Conservation (phyloP, 2,113 vertebrate species). For the Osmerus eperlanus region DNA sequence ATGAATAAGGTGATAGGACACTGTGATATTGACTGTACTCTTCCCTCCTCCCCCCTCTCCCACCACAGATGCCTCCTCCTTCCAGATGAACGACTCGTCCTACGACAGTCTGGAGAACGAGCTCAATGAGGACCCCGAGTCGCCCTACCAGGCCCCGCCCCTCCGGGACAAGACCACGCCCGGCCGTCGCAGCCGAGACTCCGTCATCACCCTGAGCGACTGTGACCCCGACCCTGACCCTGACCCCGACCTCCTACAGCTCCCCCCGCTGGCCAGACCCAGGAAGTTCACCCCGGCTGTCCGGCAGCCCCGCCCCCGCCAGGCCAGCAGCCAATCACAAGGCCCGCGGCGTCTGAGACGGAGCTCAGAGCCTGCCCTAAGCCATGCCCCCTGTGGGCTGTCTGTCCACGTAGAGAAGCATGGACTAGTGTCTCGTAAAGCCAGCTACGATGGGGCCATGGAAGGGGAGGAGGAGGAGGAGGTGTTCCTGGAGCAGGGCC, state of each 20-base stretch:
- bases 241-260: constrained; percentile 28
- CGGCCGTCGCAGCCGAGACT: constrained; percentile 86
- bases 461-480: constrained; percentile 60
- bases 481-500: constrained; percentile 67
- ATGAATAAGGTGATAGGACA: background rate
- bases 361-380: constrained; percentile 80
- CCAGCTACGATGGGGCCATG: constrained; percentile 79
- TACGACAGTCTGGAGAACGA: constrained; percentile 94
- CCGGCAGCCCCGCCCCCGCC: constrained; percentile 37
- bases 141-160: constrained; percentile 66
- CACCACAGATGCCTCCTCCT: constrained; percentile 76
- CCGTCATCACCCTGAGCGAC: constrained; percentile 85
- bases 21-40: background rate
- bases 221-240: constrained; percentile 72
- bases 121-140: constrained; percentile 74
- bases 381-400: constrained; percentile 50
- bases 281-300: constrained; percentile 18
- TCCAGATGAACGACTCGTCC: constrained; percentile 88
- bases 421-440: constrained; percentile 65
- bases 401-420: constrained; percentile 28
- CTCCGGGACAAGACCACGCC: constrained; percentile 59
- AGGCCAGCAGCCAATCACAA: constrained; percentile 42
- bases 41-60: background rate
- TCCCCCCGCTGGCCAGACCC: constrained; percentile 44
- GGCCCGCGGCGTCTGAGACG: constrained; percentile 71